Evolutionary conservation across 2,888 invertebrate genomes (phyloP), one percentile per base, ranked within the genome.

Genomic region (Muscina levida): DNA sequence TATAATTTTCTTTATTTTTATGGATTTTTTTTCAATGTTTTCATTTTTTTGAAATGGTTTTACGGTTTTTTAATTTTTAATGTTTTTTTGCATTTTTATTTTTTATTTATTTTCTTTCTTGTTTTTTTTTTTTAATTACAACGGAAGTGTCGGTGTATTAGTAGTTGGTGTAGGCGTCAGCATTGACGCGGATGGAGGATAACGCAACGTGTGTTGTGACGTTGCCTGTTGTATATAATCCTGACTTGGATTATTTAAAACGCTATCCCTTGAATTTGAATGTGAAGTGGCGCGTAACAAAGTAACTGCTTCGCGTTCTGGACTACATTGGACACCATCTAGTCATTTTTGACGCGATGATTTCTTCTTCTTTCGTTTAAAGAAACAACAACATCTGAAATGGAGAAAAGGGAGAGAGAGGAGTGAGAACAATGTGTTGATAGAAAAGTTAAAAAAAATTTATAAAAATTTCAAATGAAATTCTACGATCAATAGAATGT

Each of bases 331-430:
- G 87, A 92, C 92, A 91, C 92, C 92, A 89, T 93, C 94, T 94
- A 95, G 96, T 96, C 96, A 96, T 94, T 96, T 96, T 92, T 95
- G 95, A 90, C 96, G 94, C 85, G 95, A 94, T 91, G 95, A 95
- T 95, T 98, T 97, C 95, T 98, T 98, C 96, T 98, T 98, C 96
- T 97, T 98, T 92, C 97, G 95, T 92, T 97, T 97, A 94, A 97
- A 97, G 94, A 98, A 98, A 93, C 98, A 98, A 93, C 98, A 98
- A 94, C 98, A 98, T 93, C 98, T 98, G 88, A 82, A 90, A 90
- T n/a, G n/a, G n/a, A n/a, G n/a, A 87, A 84, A 85, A 84, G 87
- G 85, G 83, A 87, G 83, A 83, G 8, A 67, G 15, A 42, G 13
- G 31, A 39, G n/a, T n/a, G n/a, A n/a, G n/a, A 1, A 31, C 37